A percentile compares a stretch with the other conserved stretches of the same genome.
These are phyloP conservation scores for Toxotes lorentzi DNA, from an alignment of 2,797 vertebrate genomes.

Conservation along the genomic window DNA sequence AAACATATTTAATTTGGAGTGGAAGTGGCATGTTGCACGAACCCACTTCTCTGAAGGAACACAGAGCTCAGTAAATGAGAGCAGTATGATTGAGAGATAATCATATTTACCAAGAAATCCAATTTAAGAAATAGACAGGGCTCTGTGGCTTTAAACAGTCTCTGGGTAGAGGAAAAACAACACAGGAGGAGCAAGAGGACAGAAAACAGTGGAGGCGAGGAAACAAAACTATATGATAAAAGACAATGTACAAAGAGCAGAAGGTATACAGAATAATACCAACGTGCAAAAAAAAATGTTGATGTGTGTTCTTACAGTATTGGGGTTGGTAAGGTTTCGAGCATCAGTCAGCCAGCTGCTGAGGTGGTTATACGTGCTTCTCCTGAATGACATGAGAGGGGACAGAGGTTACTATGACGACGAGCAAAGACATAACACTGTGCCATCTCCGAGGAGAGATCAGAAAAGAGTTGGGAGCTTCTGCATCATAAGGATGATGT, in stretches of 20 bases:
- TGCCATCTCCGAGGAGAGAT: constrained; percentile 11
- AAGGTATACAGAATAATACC: background rate
- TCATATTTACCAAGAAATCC: constrained; percentile 66
- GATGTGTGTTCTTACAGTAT: constrained; percentile 90
- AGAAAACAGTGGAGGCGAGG: background rate
- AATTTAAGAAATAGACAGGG: constrained; percentile 53
- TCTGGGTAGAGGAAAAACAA: constrained; percentile 2
- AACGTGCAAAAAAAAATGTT: background rate
- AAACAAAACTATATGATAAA: background rate
- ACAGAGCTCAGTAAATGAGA: constrained; percentile 28
- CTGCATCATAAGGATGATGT: background rate
- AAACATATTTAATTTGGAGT: background rate
- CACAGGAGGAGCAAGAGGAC: constrained; percentile 10
- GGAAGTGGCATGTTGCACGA: constrained; percentile 23
- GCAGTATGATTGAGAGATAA: constrained; percentile 53
- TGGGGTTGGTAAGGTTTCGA: constrained; percentile 99
- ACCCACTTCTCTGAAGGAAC: constrained; percentile 27
- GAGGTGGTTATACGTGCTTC: constrained; percentile 99
- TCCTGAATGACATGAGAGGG: constrained; percentile 83
- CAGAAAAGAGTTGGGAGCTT: constrained; percentile 18
- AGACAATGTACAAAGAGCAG: background rate
- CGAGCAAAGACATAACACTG: constrained; percentile 33
- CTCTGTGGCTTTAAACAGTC: constrained; percentile 26
- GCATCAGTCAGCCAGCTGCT: constrained; percentile 99
- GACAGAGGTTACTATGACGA: constrained; percentile 60